These are phyloP conservation scores for Coleophora flavipennella DNA, from an alignment of 2,888 invertebrate genomes.

Conservation along the genomic window DNA sequence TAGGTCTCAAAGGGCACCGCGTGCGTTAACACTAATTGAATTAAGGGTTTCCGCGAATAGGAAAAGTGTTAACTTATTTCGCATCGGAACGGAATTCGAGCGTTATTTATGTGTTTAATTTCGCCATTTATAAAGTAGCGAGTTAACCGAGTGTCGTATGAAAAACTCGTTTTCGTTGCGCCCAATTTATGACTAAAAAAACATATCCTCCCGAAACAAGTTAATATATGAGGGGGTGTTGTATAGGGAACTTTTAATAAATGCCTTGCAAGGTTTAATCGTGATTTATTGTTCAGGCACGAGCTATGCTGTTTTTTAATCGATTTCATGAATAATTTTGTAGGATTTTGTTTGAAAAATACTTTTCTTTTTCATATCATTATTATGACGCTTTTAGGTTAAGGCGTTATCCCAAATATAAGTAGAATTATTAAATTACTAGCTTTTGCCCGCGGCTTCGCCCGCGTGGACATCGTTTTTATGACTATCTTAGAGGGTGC, in stretches of 20 bases:
- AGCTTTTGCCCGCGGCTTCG: too few relatives aligned
- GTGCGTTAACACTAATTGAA: conserved; percentile 1
- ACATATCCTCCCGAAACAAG: conserved; percentile 31
- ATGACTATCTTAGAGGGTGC: too few relatives aligned
- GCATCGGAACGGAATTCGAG: conserved; percentile 12
- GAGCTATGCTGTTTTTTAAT: neutral
- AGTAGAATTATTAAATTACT: too few relatives aligned
- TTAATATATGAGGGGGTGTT: conserved; percentile 36
- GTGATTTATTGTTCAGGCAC: neutral
- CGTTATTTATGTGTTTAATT: conserved; percentile 68
- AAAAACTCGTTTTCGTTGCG: conserved; percentile 56
- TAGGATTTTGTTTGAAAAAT: too few relatives aligned
- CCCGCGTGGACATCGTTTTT: too few relatives aligned
- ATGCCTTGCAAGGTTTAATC: neutral
- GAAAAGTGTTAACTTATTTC: conserved; percentile 6
- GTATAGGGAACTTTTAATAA: neutral
- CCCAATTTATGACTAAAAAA: conserved; percentile 63
- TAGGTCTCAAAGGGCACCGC: neutral
- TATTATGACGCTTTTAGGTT: too few relatives aligned
- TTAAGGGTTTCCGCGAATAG: conserved; percentile 4
- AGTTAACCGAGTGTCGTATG: conserved; percentile 52
- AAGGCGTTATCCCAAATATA: too few relatives aligned
- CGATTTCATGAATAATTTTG: too few relatives aligned
- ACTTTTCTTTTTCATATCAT: too few relatives aligned
- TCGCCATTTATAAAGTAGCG: conserved; percentile 50